Evolutionary conservation across 1,140 invertebrate genomes (phyloP), one percentile per base, ranked within the genome.

Genomic region (Antheraea pernyi): DNA sequence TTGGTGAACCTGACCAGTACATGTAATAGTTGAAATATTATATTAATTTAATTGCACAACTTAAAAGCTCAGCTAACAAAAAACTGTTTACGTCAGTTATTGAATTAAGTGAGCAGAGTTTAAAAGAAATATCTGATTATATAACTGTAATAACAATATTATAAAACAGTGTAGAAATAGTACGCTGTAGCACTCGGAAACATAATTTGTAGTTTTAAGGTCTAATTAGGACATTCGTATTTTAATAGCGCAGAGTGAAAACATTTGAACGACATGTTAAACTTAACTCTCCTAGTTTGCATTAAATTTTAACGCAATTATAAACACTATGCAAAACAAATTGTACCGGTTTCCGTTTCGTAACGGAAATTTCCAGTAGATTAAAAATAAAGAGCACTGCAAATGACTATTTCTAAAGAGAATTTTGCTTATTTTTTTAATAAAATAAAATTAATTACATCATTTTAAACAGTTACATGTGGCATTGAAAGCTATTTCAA

Each of bases 181-280:
- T 53, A 53, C 16, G 1, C 5, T 16, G 16, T 16, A 53, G 13
- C 11, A 53, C 6, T 53, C 16, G 46, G 0, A 53, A 16, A 16
- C 46, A 16, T 53, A 53, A 53, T 53, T 53, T 53, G 16, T 10
- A 53, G 46, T 53, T 7, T 6, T 13, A 53, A 13, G 9, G 46
- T 53, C 46, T 53, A 68, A 71, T 71, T 64, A 64, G 63, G 66
- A 67, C 42, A 72, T 72, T 72, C 65, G 61, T 72, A 53, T 11
- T 7, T 53, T 53, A 53, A 53, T 53, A 42, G 39, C 7, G 11
- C 7, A 42, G 39, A 42, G 39, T 42, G 39, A 42, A 42, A 42
- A 53, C 46, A 53, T 53, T 53, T n/a, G 5, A 53, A 6, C 46
- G 46, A 53, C 5, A 53, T 53, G 16, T 53, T 53, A 16, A 53